Conservation (phyloP, 2,113 vertebrate species). For the Calypte anna region DNA sequence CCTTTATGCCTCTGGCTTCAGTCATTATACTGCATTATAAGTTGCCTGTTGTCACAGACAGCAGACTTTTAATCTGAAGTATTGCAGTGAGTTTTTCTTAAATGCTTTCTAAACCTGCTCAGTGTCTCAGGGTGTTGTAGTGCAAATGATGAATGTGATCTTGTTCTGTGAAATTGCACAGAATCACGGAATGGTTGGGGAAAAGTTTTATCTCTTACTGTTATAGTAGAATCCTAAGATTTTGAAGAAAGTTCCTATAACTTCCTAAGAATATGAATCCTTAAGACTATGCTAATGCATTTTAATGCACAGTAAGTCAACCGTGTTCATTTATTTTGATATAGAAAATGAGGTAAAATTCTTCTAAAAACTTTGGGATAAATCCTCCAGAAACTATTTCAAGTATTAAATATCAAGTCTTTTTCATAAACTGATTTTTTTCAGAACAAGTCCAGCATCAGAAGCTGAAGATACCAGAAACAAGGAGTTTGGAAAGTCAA, state of each 20-base stretch:
- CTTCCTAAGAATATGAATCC: background rate
- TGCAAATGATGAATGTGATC: background rate
- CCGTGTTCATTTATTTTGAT: background rate
- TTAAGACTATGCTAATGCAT: background rate
- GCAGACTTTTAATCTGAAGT: background rate
- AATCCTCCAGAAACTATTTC: background rate
- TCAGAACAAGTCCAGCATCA: conserved; percentile 57
- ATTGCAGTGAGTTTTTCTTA: background rate
- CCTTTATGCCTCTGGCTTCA: background rate
- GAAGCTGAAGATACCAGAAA: conserved; percentile 46
- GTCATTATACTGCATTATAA: background rate
- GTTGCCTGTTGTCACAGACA: background rate
- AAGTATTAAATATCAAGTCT: background rate
- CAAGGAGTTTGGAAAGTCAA: conserved; percentile 16
- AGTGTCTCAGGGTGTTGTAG: background rate
- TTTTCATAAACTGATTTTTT: background rate
- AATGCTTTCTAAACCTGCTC: background rate
- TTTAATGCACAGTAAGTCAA: background rate
- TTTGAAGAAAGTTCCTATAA: background rate
- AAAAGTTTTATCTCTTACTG: background rate
- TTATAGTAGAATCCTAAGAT: background rate
- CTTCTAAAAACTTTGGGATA: background rate
- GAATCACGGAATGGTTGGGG: background rate
- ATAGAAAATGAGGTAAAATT: background rate
- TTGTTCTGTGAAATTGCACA: background rate